Evolutionary conservation across 2,888 invertebrate genomes (phyloP).

Genomic region (Platycheirus rosarum): DNA sequence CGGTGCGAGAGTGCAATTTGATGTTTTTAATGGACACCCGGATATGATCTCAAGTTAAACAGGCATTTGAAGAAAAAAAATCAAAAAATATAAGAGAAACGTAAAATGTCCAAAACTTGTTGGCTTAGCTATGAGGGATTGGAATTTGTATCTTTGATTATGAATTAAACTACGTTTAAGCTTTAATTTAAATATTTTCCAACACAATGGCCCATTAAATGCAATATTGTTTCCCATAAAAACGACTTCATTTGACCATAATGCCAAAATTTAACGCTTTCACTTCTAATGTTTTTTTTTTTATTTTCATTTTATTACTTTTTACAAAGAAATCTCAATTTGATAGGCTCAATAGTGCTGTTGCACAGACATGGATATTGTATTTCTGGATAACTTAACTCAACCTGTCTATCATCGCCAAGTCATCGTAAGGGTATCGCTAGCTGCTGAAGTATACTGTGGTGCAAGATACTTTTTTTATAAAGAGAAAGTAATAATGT

Average conservation of each 20-base stretch:
- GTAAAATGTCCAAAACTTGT: neutral
- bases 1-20: constrained; percentile 66
- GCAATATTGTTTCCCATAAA: no score
- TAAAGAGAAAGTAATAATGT: constrained; percentile 52
- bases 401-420: constrained; percentile 60
- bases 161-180: no score
- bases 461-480: neutral
- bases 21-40: constrained; percentile 70
- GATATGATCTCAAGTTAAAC: constrained; percentile 50
- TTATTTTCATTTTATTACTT: constrained; percentile 1
- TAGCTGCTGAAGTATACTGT: neutral
- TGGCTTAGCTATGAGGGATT: neutral
- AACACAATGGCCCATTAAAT: no score
- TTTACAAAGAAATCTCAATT: constrained; percentile 2
- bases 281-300: constrained; percentile 7
- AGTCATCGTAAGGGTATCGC: constrained; percentile 64
- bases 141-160: neutral
- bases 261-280: constrained; percentile 18
- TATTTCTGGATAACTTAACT: constrained; percentile 31
- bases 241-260: no score
- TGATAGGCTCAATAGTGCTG: neutral
- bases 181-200: no score
- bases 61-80: constrained; percentile 21
- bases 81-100: constrained; percentile 6
- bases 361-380: constrained; percentile 14